Conservation (phyloP, 2,797 vertebrate species). For the Tapera naevia region DNA sequence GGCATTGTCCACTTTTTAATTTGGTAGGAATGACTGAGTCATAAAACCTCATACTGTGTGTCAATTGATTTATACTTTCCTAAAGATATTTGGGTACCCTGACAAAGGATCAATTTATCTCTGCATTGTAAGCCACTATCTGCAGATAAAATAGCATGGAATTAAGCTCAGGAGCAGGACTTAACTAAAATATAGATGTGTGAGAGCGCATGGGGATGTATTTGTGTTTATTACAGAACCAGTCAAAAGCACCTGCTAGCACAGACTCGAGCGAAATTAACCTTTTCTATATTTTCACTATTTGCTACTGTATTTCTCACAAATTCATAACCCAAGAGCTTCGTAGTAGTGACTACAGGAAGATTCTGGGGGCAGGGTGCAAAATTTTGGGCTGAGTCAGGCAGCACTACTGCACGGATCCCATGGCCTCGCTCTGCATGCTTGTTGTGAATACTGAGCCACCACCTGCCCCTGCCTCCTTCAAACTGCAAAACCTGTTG, state of each 20-base stretch:
- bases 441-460: not conserved
- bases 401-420: not conserved
- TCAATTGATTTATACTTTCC: conserved; percentile 28
- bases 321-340: not conserved
- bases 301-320: not conserved
- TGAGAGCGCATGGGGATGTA: not conserved
- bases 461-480: not conserved
- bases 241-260: not conserved
- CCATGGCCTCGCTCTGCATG: not conserved
- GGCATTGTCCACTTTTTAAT: conserved; percentile 36
- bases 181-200: conserved; percentile 16
- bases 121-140: not conserved
- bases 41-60: conserved; percentile 5
- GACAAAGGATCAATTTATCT: conserved; percentile 20
- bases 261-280: not conserved
- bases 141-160: not conserved
- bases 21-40: conserved; percentile 27
- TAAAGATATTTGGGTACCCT: not conserved
- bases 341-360: rapidly evolving
- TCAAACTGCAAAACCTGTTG: not conserved
- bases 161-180: conserved; percentile 35
- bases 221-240: not conserved
- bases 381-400: not conserved
- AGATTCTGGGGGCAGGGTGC: not conserved
- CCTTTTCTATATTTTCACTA: not conserved